Percentiles rank a stretch among this genome's conserved stretches.
Evolutionary conservation across 1,140 invertebrate species (phyloP).

Genomic region (Lepidotrigona ventralis): DNA sequence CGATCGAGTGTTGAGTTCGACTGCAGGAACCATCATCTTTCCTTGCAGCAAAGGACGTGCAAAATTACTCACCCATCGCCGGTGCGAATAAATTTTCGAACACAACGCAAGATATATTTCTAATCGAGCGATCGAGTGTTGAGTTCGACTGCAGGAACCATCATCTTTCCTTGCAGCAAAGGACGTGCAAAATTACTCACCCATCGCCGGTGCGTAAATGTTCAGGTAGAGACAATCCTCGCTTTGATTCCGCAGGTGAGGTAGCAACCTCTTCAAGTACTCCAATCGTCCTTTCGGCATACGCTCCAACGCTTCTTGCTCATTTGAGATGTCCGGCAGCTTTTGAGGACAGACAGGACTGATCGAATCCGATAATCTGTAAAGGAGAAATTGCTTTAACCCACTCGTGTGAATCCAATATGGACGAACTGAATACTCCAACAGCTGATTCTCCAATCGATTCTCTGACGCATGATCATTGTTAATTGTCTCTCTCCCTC

Average conservation of each 20-base stretch:
- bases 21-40: not conserved
- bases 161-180: not conserved
- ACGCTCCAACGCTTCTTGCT: conserved; percentile 88
- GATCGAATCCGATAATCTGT: conserved; percentile 86
- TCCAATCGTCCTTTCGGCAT: conserved; percentile 95
- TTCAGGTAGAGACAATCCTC: conserved; percentile 99
- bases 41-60: not conserved
- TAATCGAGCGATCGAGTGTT: too few species aligned
- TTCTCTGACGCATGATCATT: not conserved
- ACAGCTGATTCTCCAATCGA: not conserved
- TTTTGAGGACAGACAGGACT: conserved; percentile 95
- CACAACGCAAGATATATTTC: too few species aligned
- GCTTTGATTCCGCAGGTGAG: conserved; percentile 93
- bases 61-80: conserved; percentile 88
- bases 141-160: not conserved
- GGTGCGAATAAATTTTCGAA: conserved; percentile 82
- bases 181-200: conserved; percentile 82
- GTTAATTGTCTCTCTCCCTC: not conserved
- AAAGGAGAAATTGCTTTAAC: conserved; percentile 42
- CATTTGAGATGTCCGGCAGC: conserved; percentile 91
- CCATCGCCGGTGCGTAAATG: conserved; percentile 95
- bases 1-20: not conserved
- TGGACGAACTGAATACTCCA: not conserved
- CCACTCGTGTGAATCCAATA: conserved; percentile 1
- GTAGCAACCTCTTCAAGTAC: conserved; percentile 90